Evolutionary conservation across 2,113 vertebrate species (phyloP).

Genomic region (Cnemophilus loriae): DNA sequence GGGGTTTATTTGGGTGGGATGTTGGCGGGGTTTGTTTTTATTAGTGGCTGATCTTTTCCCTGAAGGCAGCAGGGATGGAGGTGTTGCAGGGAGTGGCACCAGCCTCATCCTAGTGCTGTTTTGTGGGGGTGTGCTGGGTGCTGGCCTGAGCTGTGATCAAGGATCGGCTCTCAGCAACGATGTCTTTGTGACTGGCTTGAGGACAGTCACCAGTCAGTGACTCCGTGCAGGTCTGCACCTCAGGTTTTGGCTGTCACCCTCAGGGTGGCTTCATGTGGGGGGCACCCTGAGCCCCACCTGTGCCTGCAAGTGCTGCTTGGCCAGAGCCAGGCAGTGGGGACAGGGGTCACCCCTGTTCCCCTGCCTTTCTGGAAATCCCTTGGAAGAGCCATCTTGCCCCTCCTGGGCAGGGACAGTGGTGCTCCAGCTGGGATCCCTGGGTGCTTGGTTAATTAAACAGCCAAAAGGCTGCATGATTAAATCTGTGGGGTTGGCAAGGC

Average conservation of each 20-base stretch:
- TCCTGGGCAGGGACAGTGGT: background rate
- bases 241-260: background rate
- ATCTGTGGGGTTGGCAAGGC: rapidly evolving
- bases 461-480: background rate
- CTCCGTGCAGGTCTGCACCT: rapidly evolving
- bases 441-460: background rate
- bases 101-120: background rate
- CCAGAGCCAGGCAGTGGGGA: background rate
- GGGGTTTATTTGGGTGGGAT: background rate
- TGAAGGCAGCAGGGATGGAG: rapidly evolving
- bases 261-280: background rate
- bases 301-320: background rate
- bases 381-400: background rate
- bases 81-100: background rate
- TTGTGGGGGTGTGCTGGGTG: background rate
- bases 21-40: background rate
- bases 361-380: background rate
- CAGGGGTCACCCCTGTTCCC: rapidly evolving
- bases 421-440: background rate
- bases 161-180: background rate
- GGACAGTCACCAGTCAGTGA: background rate
- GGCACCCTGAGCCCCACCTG: rapidly evolving
- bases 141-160: background rate
- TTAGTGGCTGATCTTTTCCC: background rate
- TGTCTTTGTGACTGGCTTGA: background rate